Percentiles rank a stretch among this genome's conserved stretches.
These are phyloP conservation scores for Ditula angustiorana DNA, from an alignment of 2,888 invertebrate genomes.

Conservation along the genomic window DNA sequence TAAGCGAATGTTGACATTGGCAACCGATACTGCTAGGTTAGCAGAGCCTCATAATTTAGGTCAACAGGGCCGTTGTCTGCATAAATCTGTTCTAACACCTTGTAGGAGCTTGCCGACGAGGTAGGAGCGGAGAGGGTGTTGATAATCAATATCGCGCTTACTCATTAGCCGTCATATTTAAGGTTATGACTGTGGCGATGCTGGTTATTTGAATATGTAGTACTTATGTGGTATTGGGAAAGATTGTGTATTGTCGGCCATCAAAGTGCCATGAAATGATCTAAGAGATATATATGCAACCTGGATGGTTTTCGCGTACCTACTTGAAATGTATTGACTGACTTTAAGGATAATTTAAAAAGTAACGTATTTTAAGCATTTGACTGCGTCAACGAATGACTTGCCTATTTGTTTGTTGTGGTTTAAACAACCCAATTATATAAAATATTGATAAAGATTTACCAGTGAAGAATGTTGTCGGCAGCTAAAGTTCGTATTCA, in stretches of 20 bases:
- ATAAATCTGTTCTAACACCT: constrained; percentile 12
- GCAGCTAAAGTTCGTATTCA: constrained; percentile 86
- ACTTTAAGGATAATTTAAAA: too few species aligned
- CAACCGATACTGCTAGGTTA: constrained; percentile 14
- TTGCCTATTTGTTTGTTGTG: not conserved
- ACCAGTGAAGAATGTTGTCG: constrained; percentile 73
- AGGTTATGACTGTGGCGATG: not conserved
- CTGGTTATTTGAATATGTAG: not conserved
- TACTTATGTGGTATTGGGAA: too few species aligned
- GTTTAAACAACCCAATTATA: not conserved
- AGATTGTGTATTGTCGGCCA: too few species aligned
- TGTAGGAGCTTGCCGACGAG: not conserved
- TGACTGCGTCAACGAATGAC: not conserved
- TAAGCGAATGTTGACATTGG: constrained; percentile 19
- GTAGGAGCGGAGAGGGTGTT: not conserved
- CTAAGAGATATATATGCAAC: too few species aligned
- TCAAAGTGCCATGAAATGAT: too few species aligned
- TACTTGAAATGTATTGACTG: too few species aligned
- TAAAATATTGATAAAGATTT: not conserved
- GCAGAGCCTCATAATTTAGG: constrained; percentile 21
- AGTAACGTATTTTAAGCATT: too few species aligned
- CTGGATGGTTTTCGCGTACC: too few species aligned
- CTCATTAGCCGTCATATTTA: not conserved
- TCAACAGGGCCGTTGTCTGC: constrained; percentile 21
- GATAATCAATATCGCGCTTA: not conserved